phyloP scores from a whole-genome alignment of 2,888 invertebrate genomes.

The Sarcophaga subvicina region DNA sequence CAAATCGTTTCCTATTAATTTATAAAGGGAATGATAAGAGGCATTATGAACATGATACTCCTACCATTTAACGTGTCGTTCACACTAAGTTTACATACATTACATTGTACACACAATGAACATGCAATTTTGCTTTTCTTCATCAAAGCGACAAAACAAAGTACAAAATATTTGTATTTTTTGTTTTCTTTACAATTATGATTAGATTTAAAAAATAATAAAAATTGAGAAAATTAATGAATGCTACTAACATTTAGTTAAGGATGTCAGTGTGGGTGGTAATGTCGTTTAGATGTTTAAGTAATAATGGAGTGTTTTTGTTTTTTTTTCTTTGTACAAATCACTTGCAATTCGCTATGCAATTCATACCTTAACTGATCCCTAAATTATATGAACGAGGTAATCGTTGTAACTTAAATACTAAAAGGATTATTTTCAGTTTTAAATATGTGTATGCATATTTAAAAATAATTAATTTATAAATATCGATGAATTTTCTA shows the following conservation, averaged over 20 bases:
- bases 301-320: constrained; percentile 50
- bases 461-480: constrained; percentile 71
- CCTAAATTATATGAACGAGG: constrained; percentile 74
- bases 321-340: constrained; percentile 18
- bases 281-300: constrained; percentile 18
- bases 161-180: no score
- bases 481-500: constrained; percentile 63
- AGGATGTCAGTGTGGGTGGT: constrained; percentile 23
- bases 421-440: constrained; percentile 52
- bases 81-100: no score
- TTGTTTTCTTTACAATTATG: no score
- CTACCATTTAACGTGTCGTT: no score
- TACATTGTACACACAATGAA: no score
- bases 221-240: neutral
- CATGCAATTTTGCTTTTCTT: no score
- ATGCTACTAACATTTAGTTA: constrained; percentile 1
- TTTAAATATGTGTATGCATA: constrained; percentile 14
- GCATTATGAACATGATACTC: no score
- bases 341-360: constrained; percentile 50
- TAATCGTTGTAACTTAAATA: constrained; percentile 78
- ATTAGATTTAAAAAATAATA: neutral
- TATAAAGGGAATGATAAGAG: no score
- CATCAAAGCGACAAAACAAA: no score
- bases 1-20: no score
- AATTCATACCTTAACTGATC: constrained; percentile 69